Percentiles rank a stretch among this genome's conserved stretches.
Evolutionary conservation across 2,888 invertebrate species (phyloP).

Genomic region (Lobophora halterata): DNA sequence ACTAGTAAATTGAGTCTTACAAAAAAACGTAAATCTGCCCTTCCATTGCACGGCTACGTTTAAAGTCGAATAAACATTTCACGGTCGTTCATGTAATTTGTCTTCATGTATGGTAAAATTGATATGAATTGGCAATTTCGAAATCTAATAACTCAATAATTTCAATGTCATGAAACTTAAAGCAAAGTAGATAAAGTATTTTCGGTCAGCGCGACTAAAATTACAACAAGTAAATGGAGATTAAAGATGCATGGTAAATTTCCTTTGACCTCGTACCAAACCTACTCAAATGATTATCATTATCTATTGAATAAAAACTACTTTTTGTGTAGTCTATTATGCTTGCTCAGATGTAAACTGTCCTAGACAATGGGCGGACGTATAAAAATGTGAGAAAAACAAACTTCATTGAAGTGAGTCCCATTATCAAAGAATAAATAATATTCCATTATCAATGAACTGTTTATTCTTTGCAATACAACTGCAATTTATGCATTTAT

Average conservation of each 20-base stretch:
- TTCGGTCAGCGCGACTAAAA: constrained; percentile 14
- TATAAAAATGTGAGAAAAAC: constrained; percentile 59
- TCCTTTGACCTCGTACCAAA: constrained; percentile 49
- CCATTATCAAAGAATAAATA: constrained; percentile 40
- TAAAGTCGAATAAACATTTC: constrained; percentile 14
- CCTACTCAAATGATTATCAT: constrained; percentile 50
- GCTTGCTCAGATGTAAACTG: constrained; percentile 39
- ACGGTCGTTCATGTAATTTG: constrained; percentile 19
- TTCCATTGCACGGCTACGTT: constrained; percentile 4
- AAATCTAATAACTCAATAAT: constrained; percentile 6
- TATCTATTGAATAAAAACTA: constrained; percentile 41
- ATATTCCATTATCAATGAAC: constrained; percentile 40
- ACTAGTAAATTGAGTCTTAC: not conserved
- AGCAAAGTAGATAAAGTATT: constrained; percentile 3
- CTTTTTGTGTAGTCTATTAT: constrained; percentile 42
- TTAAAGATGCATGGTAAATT: constrained; percentile 37
- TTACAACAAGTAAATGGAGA: constrained; percentile 25
- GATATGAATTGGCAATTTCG: constrained; percentile 8
- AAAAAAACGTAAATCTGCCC: constrained; percentile 6
- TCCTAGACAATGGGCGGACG: constrained; percentile 65
- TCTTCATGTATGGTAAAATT: constrained; percentile 14
- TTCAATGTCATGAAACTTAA: constrained; percentile 13
- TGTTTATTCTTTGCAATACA: constrained; percentile 34
- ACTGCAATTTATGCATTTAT: constrained; percentile 16
- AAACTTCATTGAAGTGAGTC: constrained; percentile 41